Percentiles rank a stretch among this genome's conserved stretches.
phyloP scores from a whole-genome alignment of 1,140 invertebrate genomes.

The Antheraea mylitta region DNA sequence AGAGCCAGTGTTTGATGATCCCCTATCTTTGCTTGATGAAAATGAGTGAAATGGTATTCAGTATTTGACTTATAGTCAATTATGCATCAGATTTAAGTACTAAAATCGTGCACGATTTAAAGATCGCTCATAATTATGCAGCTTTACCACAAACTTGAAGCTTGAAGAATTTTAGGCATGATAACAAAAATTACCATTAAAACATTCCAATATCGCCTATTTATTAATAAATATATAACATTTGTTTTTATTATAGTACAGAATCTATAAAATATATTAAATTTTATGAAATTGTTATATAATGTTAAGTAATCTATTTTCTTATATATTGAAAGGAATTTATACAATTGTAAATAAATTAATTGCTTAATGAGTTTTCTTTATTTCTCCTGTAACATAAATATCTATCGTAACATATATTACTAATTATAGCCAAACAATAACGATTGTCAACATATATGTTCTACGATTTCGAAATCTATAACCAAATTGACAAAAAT shows the following conservation, averaged over 20 bases:
- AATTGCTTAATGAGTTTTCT: neutral
- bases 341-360: conserved; percentile 3
- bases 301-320: neutral
- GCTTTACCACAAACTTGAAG: no score
- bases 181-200: no score
- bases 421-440: no score
- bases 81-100: no score
- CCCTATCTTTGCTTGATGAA: conserved; percentile 44
- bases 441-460: no score
- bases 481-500: no score
- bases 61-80: no score
- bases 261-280: conserved; percentile 3
- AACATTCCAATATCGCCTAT: neutral
- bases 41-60: conserved; percentile 19
- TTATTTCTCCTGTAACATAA: neutral
- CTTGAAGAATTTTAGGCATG: no score
- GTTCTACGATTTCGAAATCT: no score
- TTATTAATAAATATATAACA: neutral
- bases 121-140: no score
- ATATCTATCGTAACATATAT: no score
- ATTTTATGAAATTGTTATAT: conserved; percentile 1
- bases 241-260: neutral
- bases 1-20: conserved; percentile 50
- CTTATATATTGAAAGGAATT: neutral
- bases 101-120: no score